Evolutionary conservation across 2,797 vertebrate genomes (phyloP).

Genomic region (Gambelia wislizenii): DNA sequence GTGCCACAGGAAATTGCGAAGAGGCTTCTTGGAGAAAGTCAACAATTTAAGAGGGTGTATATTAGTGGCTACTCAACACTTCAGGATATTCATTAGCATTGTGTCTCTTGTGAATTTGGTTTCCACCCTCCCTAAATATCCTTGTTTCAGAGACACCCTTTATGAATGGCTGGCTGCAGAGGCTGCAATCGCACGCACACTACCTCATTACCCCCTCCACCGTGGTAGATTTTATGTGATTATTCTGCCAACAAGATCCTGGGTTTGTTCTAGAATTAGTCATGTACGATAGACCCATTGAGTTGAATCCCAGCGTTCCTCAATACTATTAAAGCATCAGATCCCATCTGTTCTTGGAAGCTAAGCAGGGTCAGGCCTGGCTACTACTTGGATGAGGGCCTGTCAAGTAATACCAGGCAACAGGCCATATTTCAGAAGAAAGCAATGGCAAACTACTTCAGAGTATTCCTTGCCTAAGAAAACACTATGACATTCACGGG

Average conservation of each 20-base stretch:
- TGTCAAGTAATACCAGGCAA: no score
- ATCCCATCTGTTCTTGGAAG: no score
- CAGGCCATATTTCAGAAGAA: no score
- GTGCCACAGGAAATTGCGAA: constrained; percentile 4
- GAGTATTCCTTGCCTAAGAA: no score
- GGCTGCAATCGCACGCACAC: neutral
- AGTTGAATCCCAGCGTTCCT: no score
- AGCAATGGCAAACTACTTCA: no score
- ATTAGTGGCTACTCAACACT: neutral
- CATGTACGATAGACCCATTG: neutral
- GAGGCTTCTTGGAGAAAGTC: neutral
- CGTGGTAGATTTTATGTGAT: no score
- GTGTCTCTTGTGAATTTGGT: neutral
- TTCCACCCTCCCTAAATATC: neutral
- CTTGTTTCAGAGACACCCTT: neutral
- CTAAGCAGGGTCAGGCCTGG: no score
- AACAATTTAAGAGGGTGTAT: neutral
- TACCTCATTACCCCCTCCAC: neutral
- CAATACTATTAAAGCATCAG: no score
- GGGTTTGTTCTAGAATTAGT: neutral
- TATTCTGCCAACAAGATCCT: no score
- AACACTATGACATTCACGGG: no score
- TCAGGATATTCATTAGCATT: neutral
- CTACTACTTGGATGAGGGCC: no score
- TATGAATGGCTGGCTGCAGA: neutral